These are phyloP conservation scores for Lasioglossum lativentre DNA, from an alignment of 2,888 invertebrate species.

Conservation along the genomic window DNA sequence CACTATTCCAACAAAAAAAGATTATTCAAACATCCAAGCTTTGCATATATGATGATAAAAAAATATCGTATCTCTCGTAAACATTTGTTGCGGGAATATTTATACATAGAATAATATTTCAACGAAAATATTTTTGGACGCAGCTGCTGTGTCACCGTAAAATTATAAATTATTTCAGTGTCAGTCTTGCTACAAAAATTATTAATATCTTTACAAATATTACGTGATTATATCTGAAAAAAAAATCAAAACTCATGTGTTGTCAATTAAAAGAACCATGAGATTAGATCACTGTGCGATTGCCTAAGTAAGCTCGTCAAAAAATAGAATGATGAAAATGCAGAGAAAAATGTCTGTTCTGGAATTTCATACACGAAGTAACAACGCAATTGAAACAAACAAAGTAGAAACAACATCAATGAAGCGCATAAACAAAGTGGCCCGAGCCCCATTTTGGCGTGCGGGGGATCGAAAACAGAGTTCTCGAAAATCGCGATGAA, in stretches of 20 bases:
- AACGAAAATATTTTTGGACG: no score
- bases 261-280: no score
- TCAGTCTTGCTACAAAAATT: no score
- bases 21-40: background rate
- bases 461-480: slow-evolving; percentile 24
- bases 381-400: background rate
- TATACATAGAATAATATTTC: no score
- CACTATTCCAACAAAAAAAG: background rate
- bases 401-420: background rate
- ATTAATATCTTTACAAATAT: no score
- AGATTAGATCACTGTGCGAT: no score
- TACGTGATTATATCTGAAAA: no score
- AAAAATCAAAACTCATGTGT: no score
- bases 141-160: no score
- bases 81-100: no score
- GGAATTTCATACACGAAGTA: background rate
- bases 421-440: slow-evolving; percentile 39
- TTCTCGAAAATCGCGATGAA: slow-evolving; percentile 54
- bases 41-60: background rate
- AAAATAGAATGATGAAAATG: background rate
- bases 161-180: no score
- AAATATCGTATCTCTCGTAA: background rate
- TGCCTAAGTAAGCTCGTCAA: no score
- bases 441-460: slow-evolving; percentile 56
- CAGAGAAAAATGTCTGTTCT: background rate